phyloP scores from a whole-genome alignment of 2,113 vertebrate species.

The Hassar affinis region DNA sequence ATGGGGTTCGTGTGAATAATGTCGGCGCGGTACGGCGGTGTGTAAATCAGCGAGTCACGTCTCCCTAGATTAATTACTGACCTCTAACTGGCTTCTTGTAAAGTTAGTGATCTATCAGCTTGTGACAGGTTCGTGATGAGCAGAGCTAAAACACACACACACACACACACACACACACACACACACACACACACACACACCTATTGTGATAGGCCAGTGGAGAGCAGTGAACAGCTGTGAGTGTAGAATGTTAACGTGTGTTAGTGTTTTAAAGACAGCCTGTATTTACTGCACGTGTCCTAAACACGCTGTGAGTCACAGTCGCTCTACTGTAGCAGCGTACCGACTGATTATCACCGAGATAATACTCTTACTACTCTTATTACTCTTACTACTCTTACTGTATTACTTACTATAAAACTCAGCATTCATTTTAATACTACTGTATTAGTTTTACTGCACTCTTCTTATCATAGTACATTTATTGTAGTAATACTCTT shows the following conservation, averaged over 20 bases:
- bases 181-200: conserved; percentile 25
- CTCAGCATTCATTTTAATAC: neutral
- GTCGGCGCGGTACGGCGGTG: neutral
- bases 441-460: neutral
- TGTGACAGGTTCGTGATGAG: conserved; percentile 7
- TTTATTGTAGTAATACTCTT: neutral
- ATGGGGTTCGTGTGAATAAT: neutral
- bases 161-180: conserved; percentile 26
- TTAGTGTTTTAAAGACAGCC: neutral
- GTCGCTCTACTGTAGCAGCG: neutral
- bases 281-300: neutral
- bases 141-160: conserved; percentile 1
- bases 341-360: neutral
- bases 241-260: conserved; percentile 2
- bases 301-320: neutral
- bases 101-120: conserved; percentile 45
- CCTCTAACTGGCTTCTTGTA: conserved; percentile 45
- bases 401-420: neutral
- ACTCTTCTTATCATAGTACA: neutral
- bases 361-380: neutral
- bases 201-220: neutral
- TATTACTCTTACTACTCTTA: too few relatives aligned
- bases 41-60: conserved; percentile 47
- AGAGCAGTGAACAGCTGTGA: conserved; percentile 16
- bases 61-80: conserved; percentile 49